Conservation (phyloP, 2,888 invertebrate genomes). For the Eurois occulta region DNA sequence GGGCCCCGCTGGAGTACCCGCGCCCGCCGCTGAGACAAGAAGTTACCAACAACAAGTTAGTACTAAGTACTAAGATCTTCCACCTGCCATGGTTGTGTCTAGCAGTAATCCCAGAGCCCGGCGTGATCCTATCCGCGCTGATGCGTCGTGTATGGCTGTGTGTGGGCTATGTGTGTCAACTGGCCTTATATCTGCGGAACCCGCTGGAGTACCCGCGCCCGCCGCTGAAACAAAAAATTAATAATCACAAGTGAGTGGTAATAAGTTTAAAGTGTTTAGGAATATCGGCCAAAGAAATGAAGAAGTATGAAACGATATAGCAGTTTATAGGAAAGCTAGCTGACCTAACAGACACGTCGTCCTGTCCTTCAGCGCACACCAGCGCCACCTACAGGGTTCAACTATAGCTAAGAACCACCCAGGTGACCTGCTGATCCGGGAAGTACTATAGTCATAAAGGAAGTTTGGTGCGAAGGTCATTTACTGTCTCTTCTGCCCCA, state of each 20-base stretch:
- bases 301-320: neutral
- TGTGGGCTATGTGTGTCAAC: conserved; percentile 69
- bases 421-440: neutral
- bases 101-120: neutral
- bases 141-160: conserved; percentile 80
- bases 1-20: conserved; percentile 72
- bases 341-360: neutral
- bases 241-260: conserved; percentile 36
- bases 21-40: conserved; percentile 71
- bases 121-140: conserved; percentile 55
- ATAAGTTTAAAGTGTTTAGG: neutral
- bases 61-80: neutral
- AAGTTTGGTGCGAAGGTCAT: neutral
- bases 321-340: neutral
- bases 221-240: conserved; percentile 60
- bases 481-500: too few species aligned
- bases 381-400: neutral
- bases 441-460: neutral
- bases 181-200: conserved; percentile 76
- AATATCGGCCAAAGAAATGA: neutral
- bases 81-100: neutral
- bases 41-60: conserved; percentile 40
- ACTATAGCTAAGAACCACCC: neutral
- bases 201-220: conserved; percentile 75
- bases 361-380: neutral